Evolutionary conservation across 2,113 vertebrate species (phyloP), one percentile per base, ranked within the genome.

Genomic region (Tenrec ecaudatus): DNA sequence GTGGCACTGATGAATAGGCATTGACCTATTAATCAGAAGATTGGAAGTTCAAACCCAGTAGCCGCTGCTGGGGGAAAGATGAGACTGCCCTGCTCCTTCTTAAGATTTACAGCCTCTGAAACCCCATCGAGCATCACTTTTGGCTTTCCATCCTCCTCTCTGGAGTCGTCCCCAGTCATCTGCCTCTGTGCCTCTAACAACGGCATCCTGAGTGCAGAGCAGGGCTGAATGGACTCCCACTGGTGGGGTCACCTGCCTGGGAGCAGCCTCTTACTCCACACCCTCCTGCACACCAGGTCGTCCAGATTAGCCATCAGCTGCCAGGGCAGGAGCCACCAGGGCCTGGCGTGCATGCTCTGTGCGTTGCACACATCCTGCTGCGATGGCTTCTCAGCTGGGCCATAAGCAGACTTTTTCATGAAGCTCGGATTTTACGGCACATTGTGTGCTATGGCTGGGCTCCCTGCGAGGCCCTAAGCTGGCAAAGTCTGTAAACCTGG

Each of bases 401-500:
- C 69, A 14, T 82, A 73, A 91, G n/a, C 73, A 66, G 60, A 86
- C 90, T 90, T 95, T 91, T 83, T 83, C 92, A 88, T 60, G 94
- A 66, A 94, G 25, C 82, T 93, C 64, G 19, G 69, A 57, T 77
- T 92, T 86, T 0, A 2, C 76, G 86, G 82, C 93, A 69, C 88
- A 47, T 64, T 19, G 47, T 78, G 7, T 25, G 6, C 29, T 57
- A 79, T 20, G 16, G 31, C 17, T 75, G 53, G 76, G 25, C 58
- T 95, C 92, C 89, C 90, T 6, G n/a, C 58, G 92, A 95, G 71
- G 69, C 83, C 93, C 93, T 92, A 31, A 94, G 53, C 57, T 47
- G 88, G 80, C 80, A 57, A 88, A 90, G 83, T 11, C 71, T 3
- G 29, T 33, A 19, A 80, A 87, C 83, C 64, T 47, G 93, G 95